These are phyloP conservation scores for Aradophagus sp. DNA, from an alignment of 1,140 invertebrate genomes.

Conservation along the genomic window DNA sequence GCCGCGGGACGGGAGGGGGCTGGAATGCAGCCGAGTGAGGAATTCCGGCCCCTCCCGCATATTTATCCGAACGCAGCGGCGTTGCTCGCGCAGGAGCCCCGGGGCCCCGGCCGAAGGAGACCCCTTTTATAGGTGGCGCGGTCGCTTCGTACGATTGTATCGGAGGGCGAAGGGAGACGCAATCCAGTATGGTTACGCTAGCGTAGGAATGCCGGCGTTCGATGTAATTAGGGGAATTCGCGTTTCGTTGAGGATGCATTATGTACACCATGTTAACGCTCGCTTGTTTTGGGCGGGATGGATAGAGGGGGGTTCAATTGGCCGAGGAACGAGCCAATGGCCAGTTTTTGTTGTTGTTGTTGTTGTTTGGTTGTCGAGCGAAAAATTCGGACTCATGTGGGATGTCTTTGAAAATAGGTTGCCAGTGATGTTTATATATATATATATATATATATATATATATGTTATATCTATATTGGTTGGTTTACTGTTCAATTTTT, in stretches of 20 bases:
- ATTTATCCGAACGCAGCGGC: slow-evolving; percentile 72
- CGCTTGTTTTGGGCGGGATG: slow-evolving; percentile 19
- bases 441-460: too few species aligned
- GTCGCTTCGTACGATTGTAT: slow-evolving; percentile 30
- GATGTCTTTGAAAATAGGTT: too few species aligned
- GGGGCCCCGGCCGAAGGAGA: slow-evolving; percentile 56
- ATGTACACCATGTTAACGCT: slow-evolving; percentile 16
- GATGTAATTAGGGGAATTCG: slow-evolving; percentile 65
- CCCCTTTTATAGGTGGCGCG: slow-evolving; percentile 70
- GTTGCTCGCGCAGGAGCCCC: slow-evolving; percentile 56
- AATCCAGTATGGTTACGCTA: slow-evolving; percentile 59
- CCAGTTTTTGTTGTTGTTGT: too few species aligned
- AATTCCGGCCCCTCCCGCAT: slow-evolving; percentile 75
- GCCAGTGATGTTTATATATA: too few species aligned
- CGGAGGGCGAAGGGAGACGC: slow-evolving; percentile 27
- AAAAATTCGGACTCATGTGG: too few species aligned
- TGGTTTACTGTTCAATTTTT: too few species aligned
- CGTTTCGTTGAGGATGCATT: slow-evolving; percentile 45
- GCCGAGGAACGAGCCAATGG: too few species aligned
- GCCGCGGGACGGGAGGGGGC: slow-evolving; percentile 41
- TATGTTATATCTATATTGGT: too few species aligned
- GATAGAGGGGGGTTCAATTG: too few species aligned
- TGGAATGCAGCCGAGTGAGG: slow-evolving; percentile 75
- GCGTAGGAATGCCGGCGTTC: slow-evolving; percentile 61
- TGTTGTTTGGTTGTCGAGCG: too few species aligned